These are phyloP conservation scores for Orbicella faveolata DNA, from an alignment of 64 coral and sea anemone genomes.

Conservation along the genomic window DNA sequence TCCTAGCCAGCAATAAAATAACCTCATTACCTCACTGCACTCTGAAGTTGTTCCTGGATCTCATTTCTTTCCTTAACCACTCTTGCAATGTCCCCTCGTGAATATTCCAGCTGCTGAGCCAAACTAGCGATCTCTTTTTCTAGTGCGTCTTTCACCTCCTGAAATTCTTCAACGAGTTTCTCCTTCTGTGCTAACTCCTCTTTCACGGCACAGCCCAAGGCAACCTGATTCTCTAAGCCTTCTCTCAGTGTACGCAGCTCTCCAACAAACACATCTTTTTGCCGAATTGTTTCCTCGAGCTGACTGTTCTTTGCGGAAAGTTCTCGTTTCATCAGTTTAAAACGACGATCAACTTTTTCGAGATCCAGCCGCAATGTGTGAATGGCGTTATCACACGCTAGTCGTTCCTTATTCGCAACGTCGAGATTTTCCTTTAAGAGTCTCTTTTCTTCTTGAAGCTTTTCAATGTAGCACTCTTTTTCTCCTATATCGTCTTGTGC, in stretches of 20 bases:
- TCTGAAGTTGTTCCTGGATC: conserved; percentile 64
- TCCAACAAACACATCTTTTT: conserved; percentile 50
- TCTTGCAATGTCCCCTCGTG: conserved; percentile 26
- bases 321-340: conserved; percentile 90
- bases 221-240: conserved; percentile 53
- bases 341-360: conserved; percentile 87
- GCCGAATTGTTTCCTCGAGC: conserved; percentile 64
- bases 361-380: conserved; percentile 68
- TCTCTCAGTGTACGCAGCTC: conserved; percentile 60
- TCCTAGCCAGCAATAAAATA: neutral
- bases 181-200: conserved; percentile 64
- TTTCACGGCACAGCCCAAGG: conserved; percentile 33
- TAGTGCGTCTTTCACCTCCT: conserved; percentile 40
- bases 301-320: conserved; percentile 58
- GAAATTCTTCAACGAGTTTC: conserved; percentile 34
- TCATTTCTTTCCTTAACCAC: conserved; percentile 43
- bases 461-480: conserved; percentile 26
- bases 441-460: conserved; percentile 55
- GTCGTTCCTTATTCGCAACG: conserved; percentile 71
- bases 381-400: conserved; percentile 75
- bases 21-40: conserved; percentile 47
- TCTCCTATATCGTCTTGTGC: neutral
- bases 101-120: conserved; percentile 30
- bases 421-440: conserved; percentile 42
- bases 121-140: conserved; percentile 45